Evolutionary conservation across 2,888 invertebrate species (phyloP), one percentile per base, ranked within the genome.

Genomic region (Habroteleia sp.): DNA sequence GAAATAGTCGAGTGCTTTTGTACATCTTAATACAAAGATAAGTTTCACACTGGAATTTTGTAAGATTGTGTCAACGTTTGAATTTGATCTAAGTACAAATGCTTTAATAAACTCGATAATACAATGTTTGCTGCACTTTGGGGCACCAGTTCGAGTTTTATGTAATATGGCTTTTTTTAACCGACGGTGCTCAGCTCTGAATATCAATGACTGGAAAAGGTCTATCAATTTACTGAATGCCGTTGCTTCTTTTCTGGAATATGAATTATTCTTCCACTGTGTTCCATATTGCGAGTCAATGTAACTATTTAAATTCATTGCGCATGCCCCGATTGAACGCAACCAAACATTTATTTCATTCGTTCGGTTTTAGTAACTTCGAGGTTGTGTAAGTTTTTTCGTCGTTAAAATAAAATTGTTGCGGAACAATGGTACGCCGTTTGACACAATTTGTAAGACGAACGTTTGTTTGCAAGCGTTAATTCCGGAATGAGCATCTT

Each of bases 381-480:
- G 29, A 48, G 46, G 27, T 62, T 48, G 39, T 13, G n/a, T n/a
- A n/a, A n/a, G n/a, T n/a, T n/a, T n/a, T n/a, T n/a, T n/a, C n/a
- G n/a, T n/a, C n/a, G n/a, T n/a, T n/a, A n/a, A n/a, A n/a, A n/a
- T n/a, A n/a, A n/a, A n/a, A n/a, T n/a, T 25, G 42, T 42, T 33
- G 58, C 58, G 17, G 33, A 68, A 66, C 29, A 33, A 56, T 44
- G 14, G 7, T 27, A 13, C 37, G 3, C 1, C n/a, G 25, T 41
- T 56, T 46, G 46, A 56, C 66, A 46, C 56, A 56, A 56, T 66
- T 39, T 66, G 8, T 48, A 56, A 8, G 11, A 5, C n/a, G 37
- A 17, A 44, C 25, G 41, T 44, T 37, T 50, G 27, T 20, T 6
- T 31, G 54, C 65, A 31, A 65, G 50, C 31, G 37, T 48, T 48